Conservation (phyloP, 2,113 vertebrate genomes). For the Ellobius talpinus region DNA sequence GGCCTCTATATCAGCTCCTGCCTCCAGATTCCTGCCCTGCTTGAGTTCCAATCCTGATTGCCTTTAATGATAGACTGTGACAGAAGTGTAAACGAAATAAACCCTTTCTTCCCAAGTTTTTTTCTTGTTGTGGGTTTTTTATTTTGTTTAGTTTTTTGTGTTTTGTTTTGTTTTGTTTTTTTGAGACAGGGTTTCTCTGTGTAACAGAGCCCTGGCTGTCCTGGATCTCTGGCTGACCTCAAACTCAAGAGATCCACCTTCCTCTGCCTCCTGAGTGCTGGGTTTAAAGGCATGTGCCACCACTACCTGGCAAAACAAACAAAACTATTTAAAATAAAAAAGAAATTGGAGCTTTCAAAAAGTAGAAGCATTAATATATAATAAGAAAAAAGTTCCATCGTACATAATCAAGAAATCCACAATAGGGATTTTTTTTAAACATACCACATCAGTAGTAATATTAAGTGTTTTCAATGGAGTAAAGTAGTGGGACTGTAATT, state of each 20-base stretch:
- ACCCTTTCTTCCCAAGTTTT: neutral
- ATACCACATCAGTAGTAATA: neutral
- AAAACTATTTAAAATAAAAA: neutral
- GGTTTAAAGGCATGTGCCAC: neutral
- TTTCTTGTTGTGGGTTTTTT: neutral
- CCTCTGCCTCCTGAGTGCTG: neutral
- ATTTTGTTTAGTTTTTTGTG: neutral
- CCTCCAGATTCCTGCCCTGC: neutral
- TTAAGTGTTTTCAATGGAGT: neutral
- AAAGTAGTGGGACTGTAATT: neutral
- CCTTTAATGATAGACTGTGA: neutral
- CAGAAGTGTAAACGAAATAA: neutral
- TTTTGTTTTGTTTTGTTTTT: neutral
- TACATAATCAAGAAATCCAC: neutral
- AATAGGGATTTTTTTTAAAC: neutral
- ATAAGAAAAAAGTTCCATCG: neutral
- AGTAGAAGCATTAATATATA: slow-evolving; percentile 4
- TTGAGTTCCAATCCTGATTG: neutral
- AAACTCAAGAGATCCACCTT: neutral
- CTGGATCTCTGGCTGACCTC: neutral
- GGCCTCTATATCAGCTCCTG: neutral
- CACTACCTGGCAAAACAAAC: neutral
- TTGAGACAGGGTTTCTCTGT: too few species aligned
- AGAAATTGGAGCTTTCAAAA: slow-evolving; percentile 7
- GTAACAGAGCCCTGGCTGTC: too few species aligned